A percentile compares a stretch with the other conserved stretches of the same genome.
These are phyloP conservation scores for Arctia plantaginis DNA, from an alignment of 2,888 invertebrate genomes.

Conservation along the genomic window DNA sequence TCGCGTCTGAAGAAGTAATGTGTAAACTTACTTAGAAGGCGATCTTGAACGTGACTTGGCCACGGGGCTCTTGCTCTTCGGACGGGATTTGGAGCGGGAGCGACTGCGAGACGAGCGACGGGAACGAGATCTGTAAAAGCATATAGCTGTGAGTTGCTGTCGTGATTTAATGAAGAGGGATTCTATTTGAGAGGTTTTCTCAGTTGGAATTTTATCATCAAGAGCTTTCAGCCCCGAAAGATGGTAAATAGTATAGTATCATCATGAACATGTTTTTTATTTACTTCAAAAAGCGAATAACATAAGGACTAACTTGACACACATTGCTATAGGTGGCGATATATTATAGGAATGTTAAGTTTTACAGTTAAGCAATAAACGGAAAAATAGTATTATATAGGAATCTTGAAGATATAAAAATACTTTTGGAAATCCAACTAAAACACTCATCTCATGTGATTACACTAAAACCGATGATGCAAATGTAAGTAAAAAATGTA, in stretches of 20 bases:
- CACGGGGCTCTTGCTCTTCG: constrained; percentile 91
- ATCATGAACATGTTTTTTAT: constrained; percentile 61
- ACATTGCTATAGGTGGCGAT: no score
- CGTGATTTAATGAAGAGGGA: background rate
- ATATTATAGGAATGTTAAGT: background rate
- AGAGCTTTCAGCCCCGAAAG: constrained; percentile 86
- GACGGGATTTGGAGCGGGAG: constrained; percentile 88
- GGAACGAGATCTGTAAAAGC: constrained; percentile 60
- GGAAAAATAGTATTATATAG: no score
- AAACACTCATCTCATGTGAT: no score
- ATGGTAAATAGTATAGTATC: constrained; percentile 83
- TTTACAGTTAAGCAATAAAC: no score
- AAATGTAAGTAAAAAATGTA: no score
- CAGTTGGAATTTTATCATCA: constrained; percentile 78
- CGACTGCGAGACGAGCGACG: constrained; percentile 81
- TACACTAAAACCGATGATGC: no score
- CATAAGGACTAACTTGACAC: no score
- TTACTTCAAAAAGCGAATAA: background rate
- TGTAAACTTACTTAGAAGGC: constrained; percentile 89
- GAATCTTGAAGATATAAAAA: no score
- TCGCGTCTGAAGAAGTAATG: constrained; percentile 1
- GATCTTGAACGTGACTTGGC: constrained; percentile 92
- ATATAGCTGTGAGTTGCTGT: background rate
- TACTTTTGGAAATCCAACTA: no score
- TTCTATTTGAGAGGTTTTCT: constrained; percentile 26